Evolutionary conservation across 35 echinoderm and acorn worm genomes (phyloP).

Genomic region (Strongylocentrotus purpuratus): DNA sequence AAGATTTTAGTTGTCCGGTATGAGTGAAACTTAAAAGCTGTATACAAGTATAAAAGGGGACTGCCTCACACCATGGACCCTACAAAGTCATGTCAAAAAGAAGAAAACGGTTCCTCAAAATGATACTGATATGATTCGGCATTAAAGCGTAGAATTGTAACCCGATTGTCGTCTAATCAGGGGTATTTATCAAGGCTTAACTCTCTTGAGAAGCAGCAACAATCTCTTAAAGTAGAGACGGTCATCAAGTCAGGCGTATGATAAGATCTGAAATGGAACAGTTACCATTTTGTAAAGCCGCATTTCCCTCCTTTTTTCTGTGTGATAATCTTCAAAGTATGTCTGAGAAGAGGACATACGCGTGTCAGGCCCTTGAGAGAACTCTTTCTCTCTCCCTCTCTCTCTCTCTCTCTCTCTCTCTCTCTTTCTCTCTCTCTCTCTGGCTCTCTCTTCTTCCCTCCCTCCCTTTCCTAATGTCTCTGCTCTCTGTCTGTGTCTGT

Average conservation of each 20-base stretch:
- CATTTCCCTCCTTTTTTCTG: neutral
- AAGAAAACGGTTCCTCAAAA: neutral
- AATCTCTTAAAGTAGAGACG: neutral
- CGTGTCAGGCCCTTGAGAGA: neutral
- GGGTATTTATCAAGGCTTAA: slow-evolving; percentile 4
- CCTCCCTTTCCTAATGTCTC: neutral
- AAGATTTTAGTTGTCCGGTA: no score
- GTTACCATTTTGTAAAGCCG: neutral
- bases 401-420: neutral
- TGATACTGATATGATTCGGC: neutral
- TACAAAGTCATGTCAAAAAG: neutral
- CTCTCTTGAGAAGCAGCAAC: slow-evolving; percentile 1
- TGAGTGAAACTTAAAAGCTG: no score
- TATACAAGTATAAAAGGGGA: no score
- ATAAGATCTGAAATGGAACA: slow-evolving; percentile 42
- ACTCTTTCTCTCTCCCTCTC: neutral
- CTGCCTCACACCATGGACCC: no score
- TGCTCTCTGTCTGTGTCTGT: neutral
- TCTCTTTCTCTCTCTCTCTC: neutral
- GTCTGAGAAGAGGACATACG: neutral
- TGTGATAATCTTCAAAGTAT: slow-evolving; percentile 7
- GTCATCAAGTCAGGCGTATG: slow-evolving; percentile 13
- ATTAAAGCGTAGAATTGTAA: neutral
- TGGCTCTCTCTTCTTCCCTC: neutral
- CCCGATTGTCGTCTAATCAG: neutral